These are phyloP conservation scores for Psittacula echo DNA, from an alignment of 2,797 vertebrate genomes.

Conservation along the genomic window DNA sequence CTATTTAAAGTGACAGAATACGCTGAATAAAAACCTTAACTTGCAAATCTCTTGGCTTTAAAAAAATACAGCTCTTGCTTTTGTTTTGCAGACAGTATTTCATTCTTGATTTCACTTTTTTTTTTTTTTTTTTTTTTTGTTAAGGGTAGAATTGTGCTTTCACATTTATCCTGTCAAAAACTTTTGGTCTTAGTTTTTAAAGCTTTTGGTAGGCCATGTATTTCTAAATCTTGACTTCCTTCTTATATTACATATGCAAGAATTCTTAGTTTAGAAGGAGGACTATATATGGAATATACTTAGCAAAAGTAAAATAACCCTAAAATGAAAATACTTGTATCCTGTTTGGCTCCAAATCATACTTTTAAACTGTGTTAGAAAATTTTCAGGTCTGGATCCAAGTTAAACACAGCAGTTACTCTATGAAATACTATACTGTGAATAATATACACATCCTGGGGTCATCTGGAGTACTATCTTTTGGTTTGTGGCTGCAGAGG, in stretches of 20 bases:
- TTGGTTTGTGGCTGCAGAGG: background rate
- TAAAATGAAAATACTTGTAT: conserved; percentile 3
- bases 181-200: background rate
- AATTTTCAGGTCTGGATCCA: background rate
- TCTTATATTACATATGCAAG: background rate
- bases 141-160: background rate
- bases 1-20: background rate
- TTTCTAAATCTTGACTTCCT: background rate
- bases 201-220: background rate
- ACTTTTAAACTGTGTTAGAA: background rate
- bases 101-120: background rate
- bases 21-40: background rate
- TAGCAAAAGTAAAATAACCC: conserved; percentile 38
- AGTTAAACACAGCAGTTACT: conserved; percentile 6
- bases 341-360: background rate
- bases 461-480: background rate
- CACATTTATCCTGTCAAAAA: background rate
- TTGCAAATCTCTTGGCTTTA: background rate
- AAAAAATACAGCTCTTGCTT: background rate
- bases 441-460: background rate
- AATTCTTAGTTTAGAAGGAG: background rate
- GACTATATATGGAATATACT: conserved; percentile 33
- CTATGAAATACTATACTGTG: background rate
- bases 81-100: background rate
- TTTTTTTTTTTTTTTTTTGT: background rate